phyloP scores from a whole-genome alignment of 2,888 invertebrate genomes.

The Lysandra coridon region DNA sequence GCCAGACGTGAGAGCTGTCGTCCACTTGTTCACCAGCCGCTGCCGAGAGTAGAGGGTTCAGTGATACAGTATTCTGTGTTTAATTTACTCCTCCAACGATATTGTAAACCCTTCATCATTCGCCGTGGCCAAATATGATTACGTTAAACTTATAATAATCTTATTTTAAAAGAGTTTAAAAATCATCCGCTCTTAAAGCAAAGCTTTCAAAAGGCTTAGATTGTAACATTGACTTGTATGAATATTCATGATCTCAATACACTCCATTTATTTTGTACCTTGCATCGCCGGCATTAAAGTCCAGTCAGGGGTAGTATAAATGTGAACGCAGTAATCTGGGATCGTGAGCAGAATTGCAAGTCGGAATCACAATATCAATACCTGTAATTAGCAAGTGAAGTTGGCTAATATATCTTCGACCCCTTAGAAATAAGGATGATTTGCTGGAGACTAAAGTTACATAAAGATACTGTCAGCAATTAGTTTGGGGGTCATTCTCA shows the following conservation, averaged over 20 bases:
- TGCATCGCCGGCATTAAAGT: background rate
- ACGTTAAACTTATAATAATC: too few species aligned
- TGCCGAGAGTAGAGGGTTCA: too few species aligned
- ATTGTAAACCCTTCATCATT: too few species aligned
- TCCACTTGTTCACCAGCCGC: too few species aligned
- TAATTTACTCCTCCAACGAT: too few species aligned
- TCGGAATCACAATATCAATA: background rate
- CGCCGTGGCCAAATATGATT: too few species aligned
- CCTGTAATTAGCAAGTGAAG: slow-evolving; percentile 4
- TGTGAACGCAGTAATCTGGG: background rate
- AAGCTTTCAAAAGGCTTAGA: slow-evolving; percentile 40
- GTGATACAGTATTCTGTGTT: too few species aligned
- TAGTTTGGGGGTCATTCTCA: too few species aligned
- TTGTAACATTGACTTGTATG: slow-evolving; percentile 46
- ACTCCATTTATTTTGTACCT: background rate
- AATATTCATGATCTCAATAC: slow-evolving; percentile 59
- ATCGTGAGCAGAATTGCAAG: background rate
- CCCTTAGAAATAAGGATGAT: background rate
- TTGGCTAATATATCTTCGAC: background rate
- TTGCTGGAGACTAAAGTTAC: background rate
- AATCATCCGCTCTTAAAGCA: too few species aligned
- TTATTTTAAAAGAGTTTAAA: too few species aligned
- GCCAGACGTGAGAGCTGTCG: too few species aligned
- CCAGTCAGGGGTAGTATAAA: background rate
- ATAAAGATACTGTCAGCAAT: background rate